Base-by-base conservation (phyloP, 35 echinoderm and acorn worm species). In the Strongylocentrotus purpuratus region DNA sequence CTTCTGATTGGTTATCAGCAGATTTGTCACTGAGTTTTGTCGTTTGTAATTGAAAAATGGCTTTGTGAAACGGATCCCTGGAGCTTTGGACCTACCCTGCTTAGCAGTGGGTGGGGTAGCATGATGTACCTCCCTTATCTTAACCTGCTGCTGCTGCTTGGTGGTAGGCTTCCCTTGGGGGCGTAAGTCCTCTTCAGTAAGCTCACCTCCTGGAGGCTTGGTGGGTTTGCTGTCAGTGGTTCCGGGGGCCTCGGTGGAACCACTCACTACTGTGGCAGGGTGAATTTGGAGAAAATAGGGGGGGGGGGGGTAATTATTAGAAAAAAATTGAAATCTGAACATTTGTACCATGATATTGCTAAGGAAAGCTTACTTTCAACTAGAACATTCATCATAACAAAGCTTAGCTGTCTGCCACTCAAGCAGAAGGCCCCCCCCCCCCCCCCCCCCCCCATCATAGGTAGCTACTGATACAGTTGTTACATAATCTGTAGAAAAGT, bases 191-290 rank as follows among this genome's bases (percentile, higher is more conserved):
- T 89, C 87, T 17, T 46, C 45, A 0, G 87, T 9, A 22, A 28
- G 65, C 28, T 78, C 87, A 33, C 45, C 87, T 89, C 32, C 32
- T 78, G 28, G 65, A 78, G 65, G 11, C n/a, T 89, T 89, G 87
- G 2, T 15, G 87, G 65, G 65, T 33, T 33, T 89, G 87, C 41
- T 55, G 91, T 58, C 91, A 58, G 91, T 32, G 48, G 91, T 46
- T n/a, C 91, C 48, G 48, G 91, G 91, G 91, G 91, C 91, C 46
- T 93, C 91, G 31, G 45, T 50, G 91, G 91, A 50, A 28, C 91
- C 91, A 93, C 25, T 58, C 45, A 50, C 91, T 58, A 47, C 86
- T 87, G 87, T 89, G 87, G 33, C 32, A 32, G 87, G 9, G 12
- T 9, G 20, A 28, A 33, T 45, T 17, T 45, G 87, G 33, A 88